Evolutionary conservation across 2,113 vertebrate species (phyloP).

Genomic region (Nothoprocta pentlandii): DNA sequence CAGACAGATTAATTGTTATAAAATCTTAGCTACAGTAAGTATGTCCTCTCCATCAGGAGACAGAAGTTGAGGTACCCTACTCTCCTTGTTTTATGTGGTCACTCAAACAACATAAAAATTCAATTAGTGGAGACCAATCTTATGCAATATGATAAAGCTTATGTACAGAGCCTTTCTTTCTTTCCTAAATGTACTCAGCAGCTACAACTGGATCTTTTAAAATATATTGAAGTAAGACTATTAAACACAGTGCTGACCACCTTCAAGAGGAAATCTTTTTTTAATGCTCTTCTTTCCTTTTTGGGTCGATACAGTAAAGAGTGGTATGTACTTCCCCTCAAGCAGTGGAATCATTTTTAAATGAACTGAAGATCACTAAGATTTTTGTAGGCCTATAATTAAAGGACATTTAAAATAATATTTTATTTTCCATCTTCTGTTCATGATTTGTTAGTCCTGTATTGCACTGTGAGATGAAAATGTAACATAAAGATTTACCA

Average conservation of each 20-base stretch:
- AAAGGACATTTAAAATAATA: not conserved
- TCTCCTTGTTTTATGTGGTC: not conserved
- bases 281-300: not conserved
- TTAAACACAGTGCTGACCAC: not conserved
- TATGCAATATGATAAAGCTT: not conserved
- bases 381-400: not conserved
- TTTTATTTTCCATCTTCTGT: not conserved
- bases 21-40: not conserved
- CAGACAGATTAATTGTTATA: constrained; percentile 7
- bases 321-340: not conserved
- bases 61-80: not conserved
- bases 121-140: not conserved
- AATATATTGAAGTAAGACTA: not conserved
- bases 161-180: not conserved
- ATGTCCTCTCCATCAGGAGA: not conserved
- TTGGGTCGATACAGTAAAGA: not conserved
- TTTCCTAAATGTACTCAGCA: not conserved
- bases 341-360: not conserved
- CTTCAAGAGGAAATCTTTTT: not conserved
- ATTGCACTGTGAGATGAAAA: not conserved
- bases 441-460: not conserved
- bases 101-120: not conserved
- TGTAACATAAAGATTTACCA: not conserved
- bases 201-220: not conserved
- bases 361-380: not conserved